These are phyloP conservation scores for Choristoneura rosaceana DNA, from an alignment of 2,888 invertebrate genomes.

Conservation along the genomic window DNA sequence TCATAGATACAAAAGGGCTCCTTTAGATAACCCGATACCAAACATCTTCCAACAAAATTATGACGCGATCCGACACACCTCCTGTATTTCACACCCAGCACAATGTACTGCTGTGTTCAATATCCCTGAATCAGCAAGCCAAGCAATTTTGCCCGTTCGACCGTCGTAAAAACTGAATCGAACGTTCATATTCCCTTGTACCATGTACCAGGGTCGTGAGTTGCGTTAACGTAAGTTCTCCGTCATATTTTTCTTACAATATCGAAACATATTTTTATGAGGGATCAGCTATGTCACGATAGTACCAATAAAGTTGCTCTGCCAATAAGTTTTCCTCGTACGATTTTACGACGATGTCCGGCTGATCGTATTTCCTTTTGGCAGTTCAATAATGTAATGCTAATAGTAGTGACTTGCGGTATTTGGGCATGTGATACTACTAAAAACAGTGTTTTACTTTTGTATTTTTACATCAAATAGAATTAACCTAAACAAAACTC, in stretches of 20 bases:
- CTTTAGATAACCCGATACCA: constrained; percentile 41
- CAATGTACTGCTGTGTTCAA: constrained; percentile 56
- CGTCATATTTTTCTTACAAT: constrained; percentile 74
- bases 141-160: constrained; percentile 60
- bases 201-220: constrained; percentile 48
- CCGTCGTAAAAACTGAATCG: constrained; percentile 59
- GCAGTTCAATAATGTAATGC: constrained; percentile 38
- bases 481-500: no score
- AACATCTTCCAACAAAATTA: constrained; percentile 58
- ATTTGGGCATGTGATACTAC: background rate
- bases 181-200: constrained; percentile 67
- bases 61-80: constrained; percentile 61
- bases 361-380: constrained; percentile 55
- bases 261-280: constrained; percentile 81
- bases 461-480: no score
- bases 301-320: constrained; percentile 76
- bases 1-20: constrained; percentile 30
- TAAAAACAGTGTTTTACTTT: background rate
- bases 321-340: constrained; percentile 76
- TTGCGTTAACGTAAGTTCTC: constrained; percentile 56
- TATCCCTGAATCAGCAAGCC: constrained; percentile 63
- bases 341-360: constrained; percentile 75
- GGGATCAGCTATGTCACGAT: constrained; percentile 79
- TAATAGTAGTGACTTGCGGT: constrained; percentile 22
- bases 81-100: constrained; percentile 57